Evolutionary conservation across 53 echinoderm and acorn worm genomes (phyloP).

Genomic region (Holothuria scabra): DNA sequence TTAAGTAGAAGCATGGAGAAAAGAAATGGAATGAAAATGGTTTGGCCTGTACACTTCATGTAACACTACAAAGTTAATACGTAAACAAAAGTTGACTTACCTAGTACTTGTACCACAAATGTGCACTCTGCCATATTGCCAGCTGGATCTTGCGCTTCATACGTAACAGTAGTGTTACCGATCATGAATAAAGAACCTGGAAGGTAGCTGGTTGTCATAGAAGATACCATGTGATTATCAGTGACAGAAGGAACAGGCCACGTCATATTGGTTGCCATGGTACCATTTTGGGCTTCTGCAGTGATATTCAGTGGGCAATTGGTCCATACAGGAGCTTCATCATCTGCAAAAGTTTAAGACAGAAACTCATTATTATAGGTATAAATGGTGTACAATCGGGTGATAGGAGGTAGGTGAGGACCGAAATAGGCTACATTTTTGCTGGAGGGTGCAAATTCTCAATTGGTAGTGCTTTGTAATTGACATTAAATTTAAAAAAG

Average conservation of each 20-base stretch:
- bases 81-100: slow-evolving; percentile 37
- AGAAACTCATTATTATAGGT: too few relatives aligned
- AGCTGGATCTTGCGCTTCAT: slow-evolving; percentile 54
- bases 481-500: too few relatives aligned
- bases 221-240: slow-evolving; percentile 1
- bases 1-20: too few relatives aligned
- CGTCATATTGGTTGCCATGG: background rate
- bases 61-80: too few relatives aligned
- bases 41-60: too few relatives aligned
- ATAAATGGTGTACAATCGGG: too few relatives aligned
- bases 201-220: background rate
- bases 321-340: slow-evolving; percentile 11
- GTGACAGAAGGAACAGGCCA: slow-evolving; percentile 30
- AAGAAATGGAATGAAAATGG: background rate
- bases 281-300: background rate
- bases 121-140: slow-evolving; percentile 51
- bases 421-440: too few relatives aligned
- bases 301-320: slow-evolving; percentile 32
- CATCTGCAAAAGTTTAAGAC: background rate
- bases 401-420: too few relatives aligned
- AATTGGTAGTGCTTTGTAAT: too few relatives aligned
- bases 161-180: slow-evolving; percentile 11
- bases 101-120: slow-evolving; percentile 59
- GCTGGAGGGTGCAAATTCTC: too few relatives aligned
- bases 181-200: background rate